Conservation (phyloP, 2,113 vertebrate genomes). For the Urocynchramus pylzowi region DNA sequence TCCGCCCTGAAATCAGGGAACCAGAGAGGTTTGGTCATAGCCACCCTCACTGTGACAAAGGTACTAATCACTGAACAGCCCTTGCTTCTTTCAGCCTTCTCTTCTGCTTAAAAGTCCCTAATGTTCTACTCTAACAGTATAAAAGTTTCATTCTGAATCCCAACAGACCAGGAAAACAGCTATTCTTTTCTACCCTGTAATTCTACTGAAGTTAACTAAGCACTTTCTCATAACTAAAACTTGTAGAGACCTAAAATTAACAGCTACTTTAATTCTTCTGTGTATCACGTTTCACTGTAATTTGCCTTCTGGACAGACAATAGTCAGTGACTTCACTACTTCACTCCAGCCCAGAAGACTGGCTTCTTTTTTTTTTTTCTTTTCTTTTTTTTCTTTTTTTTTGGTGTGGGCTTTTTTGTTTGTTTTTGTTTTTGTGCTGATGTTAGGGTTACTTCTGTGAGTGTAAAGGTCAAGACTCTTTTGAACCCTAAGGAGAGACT, state of each 20-base stretch:
- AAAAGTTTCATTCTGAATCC: constrained; percentile 27
- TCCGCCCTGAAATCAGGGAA: not conserved
- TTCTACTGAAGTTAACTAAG: constrained; percentile 50
- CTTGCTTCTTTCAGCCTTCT: not conserved
- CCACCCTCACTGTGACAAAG: not conserved
- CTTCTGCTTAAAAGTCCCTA: constrained; percentile 31
- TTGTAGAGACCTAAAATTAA: constrained; percentile 58
- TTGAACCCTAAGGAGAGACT: not conserved
- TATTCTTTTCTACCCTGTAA: constrained; percentile 14
- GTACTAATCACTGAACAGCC: not conserved
- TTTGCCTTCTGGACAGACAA: constrained; percentile 11
- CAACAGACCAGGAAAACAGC: constrained; percentile 22
- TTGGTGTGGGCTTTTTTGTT: not conserved
- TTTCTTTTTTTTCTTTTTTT: not conserved
- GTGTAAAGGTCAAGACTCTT: constrained; percentile 28
- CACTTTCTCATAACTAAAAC: constrained; percentile 56
- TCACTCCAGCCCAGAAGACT: constrained; percentile 2
- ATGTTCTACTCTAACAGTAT: constrained; percentile 7
- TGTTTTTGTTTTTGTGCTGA: no score
- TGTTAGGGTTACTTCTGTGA: not conserved
- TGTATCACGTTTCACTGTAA: constrained; percentile 44
- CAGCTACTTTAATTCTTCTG: constrained; percentile 46
- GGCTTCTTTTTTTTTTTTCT: not conserved
- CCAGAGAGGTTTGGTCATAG: not conserved
- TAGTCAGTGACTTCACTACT: constrained; percentile 43